A percentile compares a stretch with the other conserved stretches of the same genome.
phyloP scores from a whole-genome alignment of 2,888 invertebrate species.

The Aspidapion aeneum region DNA sequence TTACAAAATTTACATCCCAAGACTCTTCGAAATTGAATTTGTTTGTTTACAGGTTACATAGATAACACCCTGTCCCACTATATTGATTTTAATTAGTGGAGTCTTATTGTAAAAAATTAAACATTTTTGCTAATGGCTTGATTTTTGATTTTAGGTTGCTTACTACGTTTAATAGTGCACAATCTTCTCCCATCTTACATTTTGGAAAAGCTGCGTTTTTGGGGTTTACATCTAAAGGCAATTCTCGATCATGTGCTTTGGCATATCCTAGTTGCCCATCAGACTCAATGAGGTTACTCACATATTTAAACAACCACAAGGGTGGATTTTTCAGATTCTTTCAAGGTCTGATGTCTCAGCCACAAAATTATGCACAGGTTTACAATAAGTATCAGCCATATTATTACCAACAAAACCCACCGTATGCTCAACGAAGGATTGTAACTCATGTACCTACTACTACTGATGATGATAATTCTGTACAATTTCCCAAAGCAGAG shows the following conservation, averaged over 20 bases:
- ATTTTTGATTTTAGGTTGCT: constrained; percentile 26
- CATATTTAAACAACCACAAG: constrained; percentile 81
- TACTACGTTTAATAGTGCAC: constrained; percentile 45
- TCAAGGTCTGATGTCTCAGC: constrained; percentile 47
- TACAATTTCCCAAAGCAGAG: neutral
- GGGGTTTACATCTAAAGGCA: constrained; percentile 66
- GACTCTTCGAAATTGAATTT: too few species aligned
- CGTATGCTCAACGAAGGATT: neutral
- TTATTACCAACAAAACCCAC: constrained; percentile 12
- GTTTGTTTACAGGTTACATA: too few species aligned
- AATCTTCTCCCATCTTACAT: constrained; percentile 62
- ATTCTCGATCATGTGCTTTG: constrained; percentile 54
- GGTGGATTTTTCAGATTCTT: constrained; percentile 84
- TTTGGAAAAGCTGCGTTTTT: constrained; percentile 74
- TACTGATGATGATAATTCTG: neutral
- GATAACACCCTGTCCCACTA: too few species aligned
- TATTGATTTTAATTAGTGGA: too few species aligned
- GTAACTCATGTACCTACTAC: neutral
- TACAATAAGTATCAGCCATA: constrained; percentile 22
- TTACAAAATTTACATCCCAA: too few species aligned
- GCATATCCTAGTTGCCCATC: constrained; percentile 73
- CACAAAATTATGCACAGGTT: constrained; percentile 39
- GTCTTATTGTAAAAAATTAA: too few species aligned
- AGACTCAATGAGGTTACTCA: constrained; percentile 66
- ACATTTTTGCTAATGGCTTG: too few species aligned